Evolutionary conservation across 1,140 invertebrate species (phyloP).

Genomic region (Belonocnema kinseyi): DNA sequence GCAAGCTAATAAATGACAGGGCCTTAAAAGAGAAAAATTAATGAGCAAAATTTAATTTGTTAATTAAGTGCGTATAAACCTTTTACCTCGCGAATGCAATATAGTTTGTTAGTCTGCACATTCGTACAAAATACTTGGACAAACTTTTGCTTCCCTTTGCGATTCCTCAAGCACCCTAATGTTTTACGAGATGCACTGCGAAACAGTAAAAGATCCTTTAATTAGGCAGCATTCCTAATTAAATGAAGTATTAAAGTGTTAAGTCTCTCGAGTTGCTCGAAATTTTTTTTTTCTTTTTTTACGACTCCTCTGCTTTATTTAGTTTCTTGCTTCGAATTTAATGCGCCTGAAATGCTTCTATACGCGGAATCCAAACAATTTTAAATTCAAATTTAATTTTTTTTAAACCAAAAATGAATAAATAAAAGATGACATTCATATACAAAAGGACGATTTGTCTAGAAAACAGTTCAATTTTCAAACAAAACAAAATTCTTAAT

Average conservation of each 20-base stretch:
- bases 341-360: too few species aligned
- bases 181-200: constrained; percentile 1
- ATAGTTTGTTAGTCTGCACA: background rate
- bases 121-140: constrained; percentile 7
- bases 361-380: too few species aligned
- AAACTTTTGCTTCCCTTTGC: constrained; percentile 8
- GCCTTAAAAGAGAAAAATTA: background rate
- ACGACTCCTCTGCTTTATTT: too few species aligned
- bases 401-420: too few species aligned
- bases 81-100: background rate
- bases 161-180: constrained; percentile 8
- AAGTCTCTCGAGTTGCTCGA: background rate
- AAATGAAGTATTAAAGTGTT: constrained; percentile 29
- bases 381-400: too few species aligned
- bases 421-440: too few species aligned
- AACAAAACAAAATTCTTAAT: too few species aligned
- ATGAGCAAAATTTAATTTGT: too few species aligned
- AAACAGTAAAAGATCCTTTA: constrained; percentile 27
- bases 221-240: constrained; percentile 28
- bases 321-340: too few species aligned
- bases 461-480: too few species aligned
- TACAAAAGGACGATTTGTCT: too few species aligned
- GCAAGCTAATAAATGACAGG: background rate
- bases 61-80: too few species aligned
- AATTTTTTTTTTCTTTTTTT: background rate